phyloP scores from a whole-genome alignment of 2,797 vertebrate species.

The Crax fasciolata region DNA sequence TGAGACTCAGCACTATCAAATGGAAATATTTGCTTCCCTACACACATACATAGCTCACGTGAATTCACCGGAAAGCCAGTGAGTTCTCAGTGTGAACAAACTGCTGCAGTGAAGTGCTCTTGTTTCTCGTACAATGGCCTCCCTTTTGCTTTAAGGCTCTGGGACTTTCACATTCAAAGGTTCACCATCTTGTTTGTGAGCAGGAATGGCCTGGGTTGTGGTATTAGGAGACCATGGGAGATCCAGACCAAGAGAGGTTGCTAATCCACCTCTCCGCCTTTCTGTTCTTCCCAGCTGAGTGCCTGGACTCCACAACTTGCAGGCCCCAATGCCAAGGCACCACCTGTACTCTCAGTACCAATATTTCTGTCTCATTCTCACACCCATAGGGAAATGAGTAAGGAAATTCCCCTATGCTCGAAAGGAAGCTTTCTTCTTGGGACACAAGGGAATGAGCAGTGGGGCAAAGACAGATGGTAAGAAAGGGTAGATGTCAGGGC shows the following conservation, averaged over 20 bases:
- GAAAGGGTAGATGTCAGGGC: not conserved
- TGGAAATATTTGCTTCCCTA: not conserved
- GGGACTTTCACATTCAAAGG: not conserved
- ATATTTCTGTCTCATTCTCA: not conserved
- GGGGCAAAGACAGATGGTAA: slow-evolving; percentile 23
- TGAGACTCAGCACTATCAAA: not conserved
- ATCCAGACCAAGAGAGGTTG: not conserved
- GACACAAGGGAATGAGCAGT: not conserved
- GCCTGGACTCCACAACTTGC: not conserved
- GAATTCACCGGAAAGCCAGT: not conserved
- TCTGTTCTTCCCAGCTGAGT: not conserved
- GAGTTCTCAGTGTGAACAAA: not conserved
- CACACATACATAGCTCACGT: not conserved
- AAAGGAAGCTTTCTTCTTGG: slow-evolving; percentile 13
- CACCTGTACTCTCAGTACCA: not conserved
- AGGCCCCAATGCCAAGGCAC: not conserved
- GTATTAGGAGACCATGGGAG: not conserved
- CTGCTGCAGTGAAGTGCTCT: not conserved
- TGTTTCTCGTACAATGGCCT: not conserved
- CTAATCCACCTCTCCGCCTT: not conserved
- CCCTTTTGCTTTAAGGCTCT: not conserved
- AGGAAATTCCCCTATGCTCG: not conserved
- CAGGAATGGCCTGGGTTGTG: not conserved
- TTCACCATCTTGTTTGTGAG: not conserved
- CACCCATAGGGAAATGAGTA: not conserved